These are phyloP conservation scores for Samia ricini DNA, from an alignment of 1,140 invertebrate species.

Conservation along the genomic window DNA sequence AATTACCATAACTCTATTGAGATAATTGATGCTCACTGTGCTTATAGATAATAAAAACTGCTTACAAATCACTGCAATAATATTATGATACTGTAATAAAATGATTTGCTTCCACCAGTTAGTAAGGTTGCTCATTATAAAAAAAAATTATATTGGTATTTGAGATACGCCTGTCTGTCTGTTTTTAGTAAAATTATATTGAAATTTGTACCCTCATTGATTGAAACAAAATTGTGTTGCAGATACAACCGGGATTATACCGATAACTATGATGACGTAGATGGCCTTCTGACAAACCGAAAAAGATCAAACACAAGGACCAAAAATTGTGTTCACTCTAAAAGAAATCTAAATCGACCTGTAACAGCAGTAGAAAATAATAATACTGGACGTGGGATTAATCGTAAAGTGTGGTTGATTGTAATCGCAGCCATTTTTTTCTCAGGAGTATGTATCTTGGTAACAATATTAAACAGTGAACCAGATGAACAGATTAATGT, in stretches of 20 bases:
- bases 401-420: too few species aligned
- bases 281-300: constrained; percentile 3
- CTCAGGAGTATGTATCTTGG: not conserved
- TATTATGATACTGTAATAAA: too few species aligned
- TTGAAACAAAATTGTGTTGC: constrained; percentile 42
- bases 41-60: too few species aligned
- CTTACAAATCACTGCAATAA: too few species aligned
- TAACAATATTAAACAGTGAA: not conserved
- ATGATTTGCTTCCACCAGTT: not conserved
- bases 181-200: constrained; percentile 54
- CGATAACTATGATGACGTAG: not conserved
- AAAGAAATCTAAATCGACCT: too few species aligned
- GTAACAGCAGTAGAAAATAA: too few species aligned
- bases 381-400: too few species aligned
- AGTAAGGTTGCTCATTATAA: not conserved
- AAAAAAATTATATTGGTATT: not conserved
- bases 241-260: constrained; percentile 51
- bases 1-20: too few species aligned
- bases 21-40: too few species aligned
- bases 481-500: not conserved
- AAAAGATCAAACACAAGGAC: not conserved
- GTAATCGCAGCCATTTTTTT: too few species aligned
- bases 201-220: constrained; percentile 53
- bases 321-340: too few species aligned
- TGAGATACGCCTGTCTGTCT: constrained; percentile 1